Evolutionary conservation across 2,888 invertebrate genomes (phyloP).

Genomic region (Hesperia comma): DNA sequence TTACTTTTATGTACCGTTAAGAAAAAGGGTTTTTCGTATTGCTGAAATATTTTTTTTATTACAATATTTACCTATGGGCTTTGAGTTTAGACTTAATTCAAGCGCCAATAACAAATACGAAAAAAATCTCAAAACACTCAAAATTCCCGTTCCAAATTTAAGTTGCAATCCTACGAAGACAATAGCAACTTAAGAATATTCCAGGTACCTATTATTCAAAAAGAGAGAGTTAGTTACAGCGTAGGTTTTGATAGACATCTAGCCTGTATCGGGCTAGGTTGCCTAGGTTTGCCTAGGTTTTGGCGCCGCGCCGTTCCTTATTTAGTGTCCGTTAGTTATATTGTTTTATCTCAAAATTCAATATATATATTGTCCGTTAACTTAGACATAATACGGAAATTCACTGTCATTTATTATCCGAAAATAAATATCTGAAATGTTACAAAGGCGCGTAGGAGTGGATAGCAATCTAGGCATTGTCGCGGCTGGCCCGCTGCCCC

Average conservation of each 20-base stretch:
- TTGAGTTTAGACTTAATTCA: too few species aligned
- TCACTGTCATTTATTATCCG: slow-evolving; percentile 10
- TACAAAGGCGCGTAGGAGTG: slow-evolving; percentile 43
- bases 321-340: background rate
- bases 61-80: too few species aligned
- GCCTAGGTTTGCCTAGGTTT: background rate
- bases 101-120: too few species aligned
- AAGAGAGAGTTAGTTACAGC: background rate
- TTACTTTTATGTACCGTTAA: too few species aligned
- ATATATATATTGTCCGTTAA: background rate
- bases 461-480: slow-evolving; percentile 48
- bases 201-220: background rate
- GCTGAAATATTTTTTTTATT: too few species aligned
- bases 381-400: slow-evolving; percentile 6
- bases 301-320: background rate
- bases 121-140: too few species aligned
- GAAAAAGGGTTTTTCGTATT: too few species aligned
- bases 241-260: slow-evolving; percentile 8
- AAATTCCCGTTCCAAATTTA: too few species aligned
- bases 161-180: too few species aligned
- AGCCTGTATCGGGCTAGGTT: background rate
- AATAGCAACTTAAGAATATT: background rate
- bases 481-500: slow-evolving; percentile 26
- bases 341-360: slow-evolving; percentile 3
- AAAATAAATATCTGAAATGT: slow-evolving; percentile 20